These are phyloP conservation scores for Beris chalybata DNA, from an alignment of 2,888 invertebrate genomes.

Conservation along the genomic window DNA sequence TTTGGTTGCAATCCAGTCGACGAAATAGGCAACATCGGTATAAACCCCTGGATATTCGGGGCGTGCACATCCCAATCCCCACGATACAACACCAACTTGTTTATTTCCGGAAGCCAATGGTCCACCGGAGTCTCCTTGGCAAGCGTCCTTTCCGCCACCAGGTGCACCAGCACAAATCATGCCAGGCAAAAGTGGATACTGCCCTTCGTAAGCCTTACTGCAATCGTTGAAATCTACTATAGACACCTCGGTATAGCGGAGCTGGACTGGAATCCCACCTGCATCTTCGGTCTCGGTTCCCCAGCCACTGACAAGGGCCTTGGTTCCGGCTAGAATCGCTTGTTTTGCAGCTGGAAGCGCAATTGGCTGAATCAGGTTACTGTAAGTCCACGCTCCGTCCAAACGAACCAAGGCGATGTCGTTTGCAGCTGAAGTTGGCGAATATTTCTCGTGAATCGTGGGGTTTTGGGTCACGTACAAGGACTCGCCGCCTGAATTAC, in stretches of 20 bases:
- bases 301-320: slow-evolving; percentile 37
- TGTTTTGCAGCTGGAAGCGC: slow-evolving; percentile 48
- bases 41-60: slow-evolving; percentile 49
- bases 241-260: slow-evolving; percentile 8
- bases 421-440: slow-evolving; percentile 38
- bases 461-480: slow-evolving; percentile 7
- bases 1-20: slow-evolving; percentile 14
- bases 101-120: slow-evolving; percentile 46
- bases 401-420: slow-evolving; percentile 38
- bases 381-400: slow-evolving; percentile 53
- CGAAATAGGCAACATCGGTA: slow-evolving; percentile 42
- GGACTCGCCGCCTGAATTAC: slow-evolving; percentile 35
- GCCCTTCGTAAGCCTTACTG: slow-evolving; percentile 42
- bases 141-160: slow-evolving; percentile 48
- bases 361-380: slow-evolving; percentile 52
- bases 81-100: slow-evolving; percentile 49
- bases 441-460: slow-evolving; percentile 40
- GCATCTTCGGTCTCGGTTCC: slow-evolving; percentile 38
- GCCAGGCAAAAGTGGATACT: slow-evolving; percentile 42
- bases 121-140: slow-evolving; percentile 52
- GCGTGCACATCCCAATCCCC: slow-evolving; percentile 50
- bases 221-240: slow-evolving; percentile 12
- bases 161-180: slow-evolving; percentile 49
- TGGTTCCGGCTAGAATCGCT: slow-evolving; percentile 32
- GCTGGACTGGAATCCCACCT: slow-evolving; percentile 4